These are phyloP conservation scores for Poecilobothrus nobilitatus DNA, from an alignment of 2,888 invertebrate genomes.

Conservation along the genomic window DNA sequence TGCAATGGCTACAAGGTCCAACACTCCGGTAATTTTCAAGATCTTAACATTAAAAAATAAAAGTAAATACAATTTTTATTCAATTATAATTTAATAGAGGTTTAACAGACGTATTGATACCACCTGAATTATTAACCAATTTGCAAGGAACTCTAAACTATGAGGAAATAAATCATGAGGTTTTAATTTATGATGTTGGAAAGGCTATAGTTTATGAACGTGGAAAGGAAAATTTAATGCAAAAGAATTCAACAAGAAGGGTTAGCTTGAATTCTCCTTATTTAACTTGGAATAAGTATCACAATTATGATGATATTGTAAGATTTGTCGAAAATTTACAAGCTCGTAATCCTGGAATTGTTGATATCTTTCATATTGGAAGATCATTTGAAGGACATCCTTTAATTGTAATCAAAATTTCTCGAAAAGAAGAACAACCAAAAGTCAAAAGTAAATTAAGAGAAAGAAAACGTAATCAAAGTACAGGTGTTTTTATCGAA, in stretches of 20 bases:
- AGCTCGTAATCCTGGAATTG: slow-evolving; percentile 54
- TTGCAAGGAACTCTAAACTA: slow-evolving; percentile 49
- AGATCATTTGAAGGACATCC: slow-evolving; percentile 64
- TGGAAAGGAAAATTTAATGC: slow-evolving; percentile 42
- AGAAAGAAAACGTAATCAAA: slow-evolving; percentile 48
- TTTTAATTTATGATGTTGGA: slow-evolving; percentile 65
- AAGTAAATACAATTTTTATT: background rate
- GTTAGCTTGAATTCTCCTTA: background rate
- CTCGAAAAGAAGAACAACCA: slow-evolving; percentile 39
- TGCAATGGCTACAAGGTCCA: slow-evolving; percentile 55
- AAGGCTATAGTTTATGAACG: slow-evolving; percentile 63
- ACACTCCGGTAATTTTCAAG: slow-evolving; percentile 38
- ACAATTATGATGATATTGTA: slow-evolving; percentile 60
- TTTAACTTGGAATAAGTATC: slow-evolving; percentile 64
- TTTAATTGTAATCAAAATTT: slow-evolving; percentile 60
- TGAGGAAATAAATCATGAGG: slow-evolving; percentile 54
- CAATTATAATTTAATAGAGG: slow-evolving; percentile 31
- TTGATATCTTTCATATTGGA: slow-evolving; percentile 62
- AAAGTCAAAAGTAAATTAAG: slow-evolving; percentile 32
- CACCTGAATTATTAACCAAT: slow-evolving; percentile 51
- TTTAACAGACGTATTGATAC: slow-evolving; percentile 62
- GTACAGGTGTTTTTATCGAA: slow-evolving; percentile 73
- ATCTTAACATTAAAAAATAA: slow-evolving; percentile 5
- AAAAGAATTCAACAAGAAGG: background rate
- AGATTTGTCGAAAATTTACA: slow-evolving; percentile 61